Percentiles rank a stretch among this genome's conserved stretches.
phyloP scores from a whole-genome alignment of 2,113 vertebrate genomes.

The Dissostichus mawsoni region DNA sequence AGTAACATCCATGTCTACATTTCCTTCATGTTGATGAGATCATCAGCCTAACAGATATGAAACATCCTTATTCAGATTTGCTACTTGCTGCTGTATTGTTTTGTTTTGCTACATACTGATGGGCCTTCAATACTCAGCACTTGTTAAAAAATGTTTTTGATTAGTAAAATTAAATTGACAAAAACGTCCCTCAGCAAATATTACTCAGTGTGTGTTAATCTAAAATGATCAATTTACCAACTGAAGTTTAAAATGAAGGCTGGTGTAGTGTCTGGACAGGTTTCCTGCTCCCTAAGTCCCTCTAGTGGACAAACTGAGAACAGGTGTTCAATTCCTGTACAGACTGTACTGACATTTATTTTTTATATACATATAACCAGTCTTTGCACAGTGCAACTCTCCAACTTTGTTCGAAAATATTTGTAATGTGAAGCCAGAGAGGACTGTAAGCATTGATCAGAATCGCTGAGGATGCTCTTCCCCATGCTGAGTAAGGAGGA shows the following conservation, averaged over 20 bases:
- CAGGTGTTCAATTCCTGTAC: background rate
- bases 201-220: conserved; percentile 37
- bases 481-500: conserved; percentile 78
- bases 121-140: conserved; percentile 9
- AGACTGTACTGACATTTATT: background rate
- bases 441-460: conserved; percentile 49
- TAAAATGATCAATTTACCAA: conserved; percentile 20
- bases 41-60: conserved; percentile 5
- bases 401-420: conserved; percentile 12
- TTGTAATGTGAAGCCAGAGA: conserved; percentile 16
- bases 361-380: background rate
- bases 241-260: conserved; percentile 36
- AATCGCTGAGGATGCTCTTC: conserved; percentile 62
- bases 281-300: conserved; percentile 74
- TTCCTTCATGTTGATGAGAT: conserved; percentile 9
- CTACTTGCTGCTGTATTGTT: conserved; percentile 6
- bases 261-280: background rate
- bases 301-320: conserved; percentile 77
- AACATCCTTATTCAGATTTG: conserved; percentile 3
- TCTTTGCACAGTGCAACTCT: conserved; percentile 21
- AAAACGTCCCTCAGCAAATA: conserved; percentile 43
- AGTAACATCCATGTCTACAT: conserved; percentile 12
- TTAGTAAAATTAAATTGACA: conserved; percentile 26
- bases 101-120: conserved; percentile 2
- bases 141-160: conserved; percentile 32